phyloP scores from a whole-genome alignment of 2,113 vertebrate genomes.

The Brienomyrus longianalis region DNA sequence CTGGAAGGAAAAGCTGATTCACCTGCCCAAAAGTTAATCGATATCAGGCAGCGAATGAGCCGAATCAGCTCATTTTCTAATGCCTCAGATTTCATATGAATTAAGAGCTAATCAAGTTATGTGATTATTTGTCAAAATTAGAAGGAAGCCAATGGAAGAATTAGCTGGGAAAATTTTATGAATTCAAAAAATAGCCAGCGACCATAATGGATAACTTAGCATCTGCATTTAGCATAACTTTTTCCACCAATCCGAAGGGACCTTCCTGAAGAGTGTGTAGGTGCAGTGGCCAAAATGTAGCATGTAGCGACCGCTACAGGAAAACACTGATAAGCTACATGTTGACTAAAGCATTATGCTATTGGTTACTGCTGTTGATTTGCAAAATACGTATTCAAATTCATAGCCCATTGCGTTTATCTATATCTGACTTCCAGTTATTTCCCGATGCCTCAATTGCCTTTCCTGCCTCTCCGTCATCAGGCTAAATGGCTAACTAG shows the following conservation, averaged over 20 bases:
- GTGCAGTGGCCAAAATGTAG: neutral
- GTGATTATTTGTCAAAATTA: neutral
- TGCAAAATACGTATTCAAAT: neutral
- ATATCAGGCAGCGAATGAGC: neutral
- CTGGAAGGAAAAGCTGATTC: neutral
- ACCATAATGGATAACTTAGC: neutral
- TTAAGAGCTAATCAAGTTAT: neutral
- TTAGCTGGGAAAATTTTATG: neutral
- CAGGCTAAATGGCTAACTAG: neutral
- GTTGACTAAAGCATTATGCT: neutral
- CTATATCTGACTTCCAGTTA: neutral
- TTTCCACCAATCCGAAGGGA: neutral
- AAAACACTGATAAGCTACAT: neutral
- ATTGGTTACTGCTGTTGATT: neutral
- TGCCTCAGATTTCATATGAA: neutral
- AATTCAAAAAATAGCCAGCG: neutral
- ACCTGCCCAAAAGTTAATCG: neutral
- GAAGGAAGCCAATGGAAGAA: neutral
- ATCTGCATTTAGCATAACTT: neutral
- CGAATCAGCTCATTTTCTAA: neutral
- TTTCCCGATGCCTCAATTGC: neutral
- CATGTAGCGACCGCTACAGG: neutral
- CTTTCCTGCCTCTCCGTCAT: neutral
- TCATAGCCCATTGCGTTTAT: neutral
- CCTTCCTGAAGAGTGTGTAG: neutral